Conservation (phyloP, 2,797 vertebrate species). For the Muraenolepis orangiensis region DNA sequence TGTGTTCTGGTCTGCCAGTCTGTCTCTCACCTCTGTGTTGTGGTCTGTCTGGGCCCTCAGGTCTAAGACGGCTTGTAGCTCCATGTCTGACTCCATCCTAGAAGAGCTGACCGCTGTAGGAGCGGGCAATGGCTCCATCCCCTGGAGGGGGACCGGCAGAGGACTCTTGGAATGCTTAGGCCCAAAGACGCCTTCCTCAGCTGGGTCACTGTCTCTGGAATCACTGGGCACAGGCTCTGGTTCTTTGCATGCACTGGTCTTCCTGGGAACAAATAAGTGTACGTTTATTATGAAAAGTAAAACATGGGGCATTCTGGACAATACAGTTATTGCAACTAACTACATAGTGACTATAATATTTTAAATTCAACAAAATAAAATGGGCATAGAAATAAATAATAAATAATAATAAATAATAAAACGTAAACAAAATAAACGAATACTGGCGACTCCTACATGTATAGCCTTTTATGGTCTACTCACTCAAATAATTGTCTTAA, state of each 20-base stretch:
- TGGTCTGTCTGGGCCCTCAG: slow-evolving; percentile 83
- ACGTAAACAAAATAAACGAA: not conserved
- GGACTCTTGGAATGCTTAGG: slow-evolving; percentile 62
- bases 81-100: slow-evolving; percentile 76
- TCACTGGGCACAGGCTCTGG: slow-evolving; percentile 31
- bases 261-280: slow-evolving; percentile 22
- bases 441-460: not conserved
- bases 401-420: not conserved
- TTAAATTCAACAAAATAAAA: not conserved
- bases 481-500: no score
- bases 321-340: not conserved
- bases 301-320: not conserved
- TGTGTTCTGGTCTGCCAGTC: not conserved
- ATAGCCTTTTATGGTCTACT: not conserved
- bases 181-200: slow-evolving; percentile 59
- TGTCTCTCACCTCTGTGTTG: slow-evolving; percentile 82
- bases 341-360: not conserved
- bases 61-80: slow-evolving; percentile 83
- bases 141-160: not conserved
- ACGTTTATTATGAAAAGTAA: not conserved
- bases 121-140: not conserved
- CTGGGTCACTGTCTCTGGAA: slow-evolving; percentile 49
- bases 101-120: slow-evolving; percentile 27
- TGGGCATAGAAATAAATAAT: not conserved
- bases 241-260: slow-evolving; percentile 12